Evolutionary conservation across 2,888 invertebrate species (phyloP), one percentile per base, ranked within the genome.

Genomic region (Euspilapteryx auroguttella): DNA sequence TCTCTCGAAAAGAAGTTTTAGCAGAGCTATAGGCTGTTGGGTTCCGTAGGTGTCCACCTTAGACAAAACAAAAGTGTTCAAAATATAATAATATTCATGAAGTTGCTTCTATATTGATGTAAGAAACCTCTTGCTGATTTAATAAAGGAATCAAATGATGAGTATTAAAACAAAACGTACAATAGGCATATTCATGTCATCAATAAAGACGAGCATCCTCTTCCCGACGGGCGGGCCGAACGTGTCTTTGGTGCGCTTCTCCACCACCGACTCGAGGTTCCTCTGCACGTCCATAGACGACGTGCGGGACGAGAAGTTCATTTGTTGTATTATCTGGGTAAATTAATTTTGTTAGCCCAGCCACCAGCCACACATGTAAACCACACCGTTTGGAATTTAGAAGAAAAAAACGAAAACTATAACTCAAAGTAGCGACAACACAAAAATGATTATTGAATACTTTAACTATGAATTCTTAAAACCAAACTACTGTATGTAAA

Each of bases 181-280:
- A 33, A 69, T 66, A 17, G 95, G 94, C 94, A 94, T 94, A 52
- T 94, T 94, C 86, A 95, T 87, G 49, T 96, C 94, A 49, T 96
- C 95, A 38, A 95, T 87, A 49, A 95, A 96, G 37, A 92, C 83
- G 21, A 94, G 79, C 52, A 95, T 79, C 47, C 88, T 87, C 64
- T 93, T 95, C 17, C 94, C 94, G 32, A 89, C 81, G 0, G 93
- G 89, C 20, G 95, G 95, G 0, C 94, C 94, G 49, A 87, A 94
- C 3, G 87, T 84, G 49, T 93, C 90, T 54, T 94, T 92, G 1
- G 94, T 94, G 31, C 93, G 78, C 52, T 94, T 94, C 54, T 94
- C 94, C 1, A 95, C 86, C 1, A 85, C 83, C 0, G 92, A 87
- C 61, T 95, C 94, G 38, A 95, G 66, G 49, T 87, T 91, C 11